Evolutionary conservation across 2,888 invertebrate species (phyloP), one percentile per base, ranked within the genome.

Genomic region (Microctonus hyperodae): DNA sequence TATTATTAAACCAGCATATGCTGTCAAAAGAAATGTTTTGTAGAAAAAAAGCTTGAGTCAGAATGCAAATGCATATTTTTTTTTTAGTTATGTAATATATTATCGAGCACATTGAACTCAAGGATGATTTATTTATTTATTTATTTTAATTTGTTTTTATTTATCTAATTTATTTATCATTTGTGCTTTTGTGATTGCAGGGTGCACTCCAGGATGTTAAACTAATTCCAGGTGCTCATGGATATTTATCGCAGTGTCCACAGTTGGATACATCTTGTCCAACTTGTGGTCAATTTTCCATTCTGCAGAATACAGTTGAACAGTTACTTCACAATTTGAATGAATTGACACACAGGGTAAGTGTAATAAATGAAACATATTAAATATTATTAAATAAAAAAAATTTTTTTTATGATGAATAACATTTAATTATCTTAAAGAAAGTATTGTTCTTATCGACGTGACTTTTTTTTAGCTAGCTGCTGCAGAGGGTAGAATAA

Each of bases 201-300:
- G 95, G 95, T 81, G 91, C 91, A 75, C 88, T 96, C 84, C 93
- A 95, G 88, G 95, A 95, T 83, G 92, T 95, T 79, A 90, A 91
- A 85, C 87, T 96, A 85, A 92, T 94, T 82, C 90, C 91, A 79
- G 93, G 93, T 77, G 90, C 94, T 70, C 92, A 94, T 85, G 95
- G 95, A 73, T 93, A 94, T 85, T 87, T 94, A 80, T 88, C 91
- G 78, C 93, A 95, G 85, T 96, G 96, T 86, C 95, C 95, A 70
- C 90, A 91, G 78, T 87, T 93, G 85, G 93, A 94, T 85, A 91
- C 93, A 77, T 91, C 91, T 81, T 96, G 96, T 85, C 95, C 95
- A 72, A 94, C 95, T 57, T 96, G 95, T 85, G 95, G 94, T 75
- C 93, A 95, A 86, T 95, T 93, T 86, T 90, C 92, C 77, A 87